phyloP scores from a whole-genome alignment of 2,797 vertebrate genomes.

The Sebastiscus tertius region DNA sequence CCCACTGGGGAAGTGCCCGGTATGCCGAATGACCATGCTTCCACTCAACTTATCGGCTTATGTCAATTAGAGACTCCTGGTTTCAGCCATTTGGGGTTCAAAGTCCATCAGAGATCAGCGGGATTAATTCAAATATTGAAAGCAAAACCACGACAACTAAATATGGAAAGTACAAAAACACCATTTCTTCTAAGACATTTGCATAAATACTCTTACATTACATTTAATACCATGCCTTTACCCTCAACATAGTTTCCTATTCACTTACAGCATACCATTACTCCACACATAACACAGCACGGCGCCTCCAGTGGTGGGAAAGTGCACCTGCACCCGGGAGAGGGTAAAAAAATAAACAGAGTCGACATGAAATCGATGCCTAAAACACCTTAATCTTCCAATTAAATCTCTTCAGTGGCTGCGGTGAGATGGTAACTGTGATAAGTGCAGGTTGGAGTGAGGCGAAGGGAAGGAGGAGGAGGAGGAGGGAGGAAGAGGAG shows the following conservation, averaged over 20 bases:
- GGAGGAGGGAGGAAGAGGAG: constrained; percentile 61
- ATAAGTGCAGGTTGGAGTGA: constrained; percentile 88
- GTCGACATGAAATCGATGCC: constrained; percentile 71
- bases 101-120: background rate
- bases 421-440: constrained; percentile 80
- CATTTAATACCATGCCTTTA: background rate
- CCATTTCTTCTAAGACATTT: background rate
- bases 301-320: constrained; percentile 53
- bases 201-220: fast-evolving
- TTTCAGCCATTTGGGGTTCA: background rate
- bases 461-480: constrained; percentile 58
- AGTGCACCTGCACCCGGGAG: background rate
- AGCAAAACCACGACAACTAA: background rate
- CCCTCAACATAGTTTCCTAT: background rate
- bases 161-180: background rate
- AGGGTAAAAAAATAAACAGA: constrained; percentile 22
- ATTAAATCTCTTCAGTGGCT: constrained; percentile 67
- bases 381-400: constrained; percentile 78
- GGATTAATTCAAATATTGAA: background rate
- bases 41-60: background rate
- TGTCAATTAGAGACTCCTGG: background rate
- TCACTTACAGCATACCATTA: background rate
- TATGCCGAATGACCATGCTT: too few species aligned
- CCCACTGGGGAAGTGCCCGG: too few species aligned
- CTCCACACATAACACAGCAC: background rate